These are phyloP conservation scores for Mugil cephalus DNA, from an alignment of 2,113 vertebrate species.

Conservation along the genomic window DNA sequence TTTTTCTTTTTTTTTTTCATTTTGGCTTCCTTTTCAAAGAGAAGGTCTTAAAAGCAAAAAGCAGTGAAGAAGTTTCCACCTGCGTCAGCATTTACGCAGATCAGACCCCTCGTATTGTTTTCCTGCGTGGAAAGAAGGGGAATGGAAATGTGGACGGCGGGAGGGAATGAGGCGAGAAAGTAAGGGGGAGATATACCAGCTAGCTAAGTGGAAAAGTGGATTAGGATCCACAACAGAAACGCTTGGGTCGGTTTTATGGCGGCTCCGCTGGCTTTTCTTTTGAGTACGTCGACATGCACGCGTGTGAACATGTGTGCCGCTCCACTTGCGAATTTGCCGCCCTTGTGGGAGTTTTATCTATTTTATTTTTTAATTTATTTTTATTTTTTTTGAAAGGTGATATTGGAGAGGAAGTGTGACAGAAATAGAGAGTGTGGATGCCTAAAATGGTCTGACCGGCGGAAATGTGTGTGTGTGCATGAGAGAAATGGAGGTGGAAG, in stretches of 20 bases:
- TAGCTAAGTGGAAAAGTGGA: constrained; percentile 77
- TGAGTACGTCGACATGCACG: constrained; percentile 39
- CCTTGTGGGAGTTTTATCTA: constrained; percentile 30
- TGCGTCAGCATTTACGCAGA: constrained; percentile 74
- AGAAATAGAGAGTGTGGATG: constrained; percentile 26
- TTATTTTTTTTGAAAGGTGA: neutral
- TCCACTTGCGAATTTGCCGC: constrained; percentile 61
- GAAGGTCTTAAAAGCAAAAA: constrained; percentile 43
- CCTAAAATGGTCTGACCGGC: constrained; percentile 41
- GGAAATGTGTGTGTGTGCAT: constrained; percentile 4
- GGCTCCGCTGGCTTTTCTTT: constrained; percentile 45
- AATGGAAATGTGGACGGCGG: constrained; percentile 45
- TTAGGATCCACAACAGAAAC: constrained; percentile 75
- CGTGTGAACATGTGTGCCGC: constrained; percentile 62
- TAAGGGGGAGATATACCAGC: constrained; percentile 60
- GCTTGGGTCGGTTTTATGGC: constrained; percentile 71
- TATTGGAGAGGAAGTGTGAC: constrained; percentile 46
- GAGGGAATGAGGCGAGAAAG: constrained; percentile 10
- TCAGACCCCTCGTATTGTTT: constrained; percentile 68
- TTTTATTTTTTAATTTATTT: too few species aligned
- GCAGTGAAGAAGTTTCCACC: constrained; percentile 54
- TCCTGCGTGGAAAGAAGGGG: constrained; percentile 21
- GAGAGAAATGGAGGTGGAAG: neutral
- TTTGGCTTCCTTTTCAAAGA: constrained; percentile 27
- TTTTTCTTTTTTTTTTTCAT: too few species aligned